Evolutionary conservation across 2,113 vertebrate genomes (phyloP), one percentile per base, ranked within the genome.

Genomic region (Xenotilapia leptura): DNA sequence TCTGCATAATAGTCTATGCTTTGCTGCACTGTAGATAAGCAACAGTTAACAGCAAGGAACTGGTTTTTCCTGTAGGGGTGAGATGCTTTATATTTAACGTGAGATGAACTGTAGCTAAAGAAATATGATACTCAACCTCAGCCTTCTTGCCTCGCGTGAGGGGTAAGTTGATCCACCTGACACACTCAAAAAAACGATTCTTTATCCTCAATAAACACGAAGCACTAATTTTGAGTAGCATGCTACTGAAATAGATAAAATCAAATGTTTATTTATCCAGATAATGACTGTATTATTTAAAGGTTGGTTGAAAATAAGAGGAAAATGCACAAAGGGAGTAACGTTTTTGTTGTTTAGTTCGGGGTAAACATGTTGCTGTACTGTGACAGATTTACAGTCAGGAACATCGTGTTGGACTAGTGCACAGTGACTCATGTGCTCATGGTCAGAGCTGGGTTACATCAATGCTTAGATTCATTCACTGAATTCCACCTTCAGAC

Each of bases 241-340:
- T n/a, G 17, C 31, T 36, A 65, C 31, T 38, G 60, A 62, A 12
- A 38, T 65, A 36, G 31, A 0, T 65, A n/a, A 65, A 65, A 38
- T 65, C 17, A n/a, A 65, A 65, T 65, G 31, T 65, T 65, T 38
- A 65, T 65, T 65, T 65, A n/a, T 10, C 19, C 60, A n/a, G 10
- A 65, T 65, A 65, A 0, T 7, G 31, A 36, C 60, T 4, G 17
- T 0, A 62, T 65, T 65, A 36, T 65, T 65, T 65, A 65, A 65
- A 12, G 4, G 31, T 12, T 36, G 60, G 31, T 36, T 65, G 58
- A 62, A 62, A 36, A 62, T 62, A 62, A 36, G 31, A 62, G 31
- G 58, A 36, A 36, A 62, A 62, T 0, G 58, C 31, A 2, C 0
- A 62, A 62, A 62, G 58, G 17, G 17, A n/a, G 31, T 36, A 62